Evolutionary conservation across 1,140 invertebrate species (phyloP).

Genomic region (Tribolium madens): DNA sequence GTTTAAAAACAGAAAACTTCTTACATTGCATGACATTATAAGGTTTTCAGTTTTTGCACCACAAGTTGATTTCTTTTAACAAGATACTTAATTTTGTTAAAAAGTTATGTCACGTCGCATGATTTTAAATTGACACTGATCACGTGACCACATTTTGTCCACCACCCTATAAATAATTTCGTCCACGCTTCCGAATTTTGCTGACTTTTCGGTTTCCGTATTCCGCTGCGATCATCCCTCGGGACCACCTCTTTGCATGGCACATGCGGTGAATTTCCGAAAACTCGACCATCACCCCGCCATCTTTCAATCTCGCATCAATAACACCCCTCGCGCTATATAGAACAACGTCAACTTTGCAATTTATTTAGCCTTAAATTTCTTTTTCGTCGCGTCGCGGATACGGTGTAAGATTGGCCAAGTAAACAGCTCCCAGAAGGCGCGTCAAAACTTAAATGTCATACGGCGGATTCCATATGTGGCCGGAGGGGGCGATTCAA

Average conservation of each 20-base stretch:
- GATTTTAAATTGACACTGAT: too few species aligned
- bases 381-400: constrained; percentile 54
- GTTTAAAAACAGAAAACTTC: too few species aligned
- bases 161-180: constrained; percentile 17
- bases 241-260: constrained; percentile 24
- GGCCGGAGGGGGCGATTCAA: neutral
- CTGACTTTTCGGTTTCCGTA: constrained; percentile 16
- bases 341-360: constrained; percentile 60
- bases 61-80: too few species aligned
- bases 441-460: constrained; percentile 63
- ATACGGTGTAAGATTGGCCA: constrained; percentile 61
- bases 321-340: constrained; percentile 46
- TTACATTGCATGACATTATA: too few species aligned
- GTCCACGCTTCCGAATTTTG: neutral
- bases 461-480: constrained; percentile 59
- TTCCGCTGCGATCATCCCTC: neutral
- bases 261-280: constrained; percentile 28
- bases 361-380: constrained; percentile 63
- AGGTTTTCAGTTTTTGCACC: too few species aligned
- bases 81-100: too few species aligned
- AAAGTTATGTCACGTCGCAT: too few species aligned
- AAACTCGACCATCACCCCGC: neutral
- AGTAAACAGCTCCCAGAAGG: constrained; percentile 62
- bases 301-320: constrained; percentile 9
- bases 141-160: neutral